Base-by-base conservation (phyloP, 2,113 vertebrate species). In the Callipepla squamata region DNA sequence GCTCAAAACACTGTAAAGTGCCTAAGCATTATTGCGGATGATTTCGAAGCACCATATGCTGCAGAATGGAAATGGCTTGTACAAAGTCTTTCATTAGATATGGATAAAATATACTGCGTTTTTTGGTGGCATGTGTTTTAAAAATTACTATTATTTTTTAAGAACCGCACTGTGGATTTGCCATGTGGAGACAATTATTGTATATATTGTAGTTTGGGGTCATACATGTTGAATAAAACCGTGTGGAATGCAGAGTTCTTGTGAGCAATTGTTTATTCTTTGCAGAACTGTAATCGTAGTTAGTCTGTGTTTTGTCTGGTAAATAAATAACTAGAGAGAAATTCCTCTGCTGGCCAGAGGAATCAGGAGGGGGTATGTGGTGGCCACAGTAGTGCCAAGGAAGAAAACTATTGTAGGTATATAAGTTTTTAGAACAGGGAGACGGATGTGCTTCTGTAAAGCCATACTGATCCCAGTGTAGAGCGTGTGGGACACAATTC, bases 231-330 rank as follows among this genome's bases (percentile, higher is more conserved):
- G 93, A 95, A 94, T 92, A 94, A 95, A 96, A 94, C 85, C 0
- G 10, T 94, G 91, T 87, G 93, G 95, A 96, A 97, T 93, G 93
- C 89, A 58, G 73, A 91, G 73, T 91, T 94, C 92, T 63, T 91
- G 80, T 9, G 59, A 89, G 67, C 87, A 74, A 59, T 85, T 96
- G 91, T 96, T 97, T 96, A 91, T 96, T 96, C 87, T 86, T 94
- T 91, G 69, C 50, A 82, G 73, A 86, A 77, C 80, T 93, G 55
- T 77, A 84, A 82, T 95, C 15, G 11, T 76, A 90, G 77, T 94
- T 95, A 90, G 95, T 94, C 95, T 95, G 76, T 96, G 85, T 96
- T 94, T 95, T 96, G 95, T 96, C 95, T 92, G 87, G 87, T 96
- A 96, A 96, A 95, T 96, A 96, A 95, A 82, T 96, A 92, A 90